Percentiles rank a stretch among this genome's conserved stretches.
Conservation (phyloP, 2,888 invertebrate genomes). For the Pandemis cinnamomeana region DNA sequence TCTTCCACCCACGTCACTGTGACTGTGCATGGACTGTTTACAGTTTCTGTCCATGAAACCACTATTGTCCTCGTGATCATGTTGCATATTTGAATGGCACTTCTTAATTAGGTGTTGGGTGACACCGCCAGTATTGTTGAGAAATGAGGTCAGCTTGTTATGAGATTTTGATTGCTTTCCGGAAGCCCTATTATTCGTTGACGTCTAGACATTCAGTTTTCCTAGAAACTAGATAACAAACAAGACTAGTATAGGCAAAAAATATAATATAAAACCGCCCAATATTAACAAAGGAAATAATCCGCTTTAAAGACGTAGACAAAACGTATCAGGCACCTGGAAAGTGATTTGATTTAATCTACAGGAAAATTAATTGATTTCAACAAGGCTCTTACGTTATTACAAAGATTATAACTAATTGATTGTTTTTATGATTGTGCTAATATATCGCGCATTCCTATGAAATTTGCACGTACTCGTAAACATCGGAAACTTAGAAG, state of each 20-base stretch:
- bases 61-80: slow-evolving; percentile 40
- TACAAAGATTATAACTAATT: slow-evolving; percentile 35
- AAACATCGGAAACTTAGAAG: slow-evolving; percentile 8
- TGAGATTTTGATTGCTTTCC: slow-evolving; percentile 42
- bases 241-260: background rate
- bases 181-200: slow-evolving; percentile 36
- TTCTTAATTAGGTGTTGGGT: slow-evolving; percentile 43
- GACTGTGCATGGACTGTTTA: slow-evolving; percentile 11
- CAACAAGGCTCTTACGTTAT: slow-evolving; percentile 23
- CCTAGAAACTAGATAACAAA: background rate
- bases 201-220: slow-evolving; percentile 27
- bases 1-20: background rate
- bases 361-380: slow-evolving; percentile 26
- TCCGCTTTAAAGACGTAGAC: background rate
- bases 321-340: slow-evolving; percentile 9
- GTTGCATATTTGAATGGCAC: slow-evolving; percentile 35
- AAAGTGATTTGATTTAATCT: slow-evolving; percentile 28
- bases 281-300: background rate
- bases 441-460: slow-evolving; percentile 42
- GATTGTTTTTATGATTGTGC: slow-evolving; percentile 36
- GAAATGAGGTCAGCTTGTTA: slow-evolving; percentile 44
- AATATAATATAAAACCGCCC: background rate
- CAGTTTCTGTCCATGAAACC: slow-evolving; percentile 27
- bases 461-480: slow-evolving; percentile 43
- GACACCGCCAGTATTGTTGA: slow-evolving; percentile 41